Evolutionary conservation across 1,140 invertebrate species (phyloP).

Genomic region (Megalopta genalis): DNA sequence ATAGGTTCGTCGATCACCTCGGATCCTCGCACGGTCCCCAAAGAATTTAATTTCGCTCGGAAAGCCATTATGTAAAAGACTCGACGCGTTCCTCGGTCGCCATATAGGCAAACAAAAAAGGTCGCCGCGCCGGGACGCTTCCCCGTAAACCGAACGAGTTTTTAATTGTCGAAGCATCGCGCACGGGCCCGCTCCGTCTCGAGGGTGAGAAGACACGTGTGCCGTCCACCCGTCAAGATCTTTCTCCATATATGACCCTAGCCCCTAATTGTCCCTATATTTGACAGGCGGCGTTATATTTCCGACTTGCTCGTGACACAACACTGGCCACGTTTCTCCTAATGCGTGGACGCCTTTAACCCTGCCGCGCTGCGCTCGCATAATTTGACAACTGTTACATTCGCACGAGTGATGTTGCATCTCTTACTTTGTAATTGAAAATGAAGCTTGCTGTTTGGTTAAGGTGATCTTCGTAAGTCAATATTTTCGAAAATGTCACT

Average conservation of each 20-base stretch:
- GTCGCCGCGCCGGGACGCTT: neutral
- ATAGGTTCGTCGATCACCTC: neutral
- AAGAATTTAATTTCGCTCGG: conserved; percentile 42
- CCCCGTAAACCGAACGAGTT: conserved; percentile 42
- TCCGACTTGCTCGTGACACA: conserved; percentile 16
- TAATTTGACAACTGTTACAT: too few relatives aligned
- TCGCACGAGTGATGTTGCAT: too few relatives aligned
- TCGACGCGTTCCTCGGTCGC: neutral
- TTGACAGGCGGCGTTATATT: conserved; percentile 48
- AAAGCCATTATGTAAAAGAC: conserved; percentile 47
- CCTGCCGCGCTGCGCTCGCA: too few relatives aligned
- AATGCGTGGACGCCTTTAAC: conserved; percentile 45
- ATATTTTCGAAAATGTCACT: too few relatives aligned
- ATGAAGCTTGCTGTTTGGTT: too few relatives aligned
- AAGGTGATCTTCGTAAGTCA: too few relatives aligned
- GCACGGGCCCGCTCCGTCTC: conserved; percentile 31
- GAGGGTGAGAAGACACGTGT: conserved; percentile 48
- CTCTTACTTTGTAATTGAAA: too few relatives aligned
- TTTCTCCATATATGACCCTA: conserved; percentile 19
- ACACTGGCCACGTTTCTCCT: conserved; percentile 5
- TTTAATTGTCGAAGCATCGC: conserved; percentile 45
- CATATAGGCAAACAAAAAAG: conserved; percentile 26
- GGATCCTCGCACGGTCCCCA: neutral
- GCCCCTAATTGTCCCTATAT: conserved; percentile 52
- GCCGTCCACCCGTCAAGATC: conserved; percentile 41